phyloP scores from a whole-genome alignment of 2,888 invertebrate species.

The Tinea trinotella region DNA sequence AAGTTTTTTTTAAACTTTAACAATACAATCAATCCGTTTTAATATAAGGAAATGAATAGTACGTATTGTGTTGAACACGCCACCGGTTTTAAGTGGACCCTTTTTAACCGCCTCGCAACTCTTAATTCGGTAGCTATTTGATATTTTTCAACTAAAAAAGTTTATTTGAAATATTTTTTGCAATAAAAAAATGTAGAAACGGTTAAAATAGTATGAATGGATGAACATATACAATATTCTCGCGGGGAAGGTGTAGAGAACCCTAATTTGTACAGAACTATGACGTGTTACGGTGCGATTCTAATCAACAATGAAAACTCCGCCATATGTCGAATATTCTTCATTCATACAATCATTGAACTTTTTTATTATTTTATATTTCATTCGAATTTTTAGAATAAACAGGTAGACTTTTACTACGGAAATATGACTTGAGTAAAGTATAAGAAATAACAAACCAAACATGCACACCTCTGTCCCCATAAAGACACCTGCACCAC shows the following conservation, averaged over 20 bases:
- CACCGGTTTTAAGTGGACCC: not conserved
- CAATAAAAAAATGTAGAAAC: constrained; percentile 3
- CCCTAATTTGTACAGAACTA: constrained; percentile 5
- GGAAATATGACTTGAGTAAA: too few relatives aligned
- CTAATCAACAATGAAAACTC: not conserved
- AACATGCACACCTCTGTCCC: too few relatives aligned
- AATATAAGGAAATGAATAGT: not conserved
- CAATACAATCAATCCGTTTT: not conserved
- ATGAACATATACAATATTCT: not conserved
- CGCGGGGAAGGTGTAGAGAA: constrained; percentile 8
- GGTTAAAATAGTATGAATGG: constrained; percentile 3
- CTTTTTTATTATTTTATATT: too few relatives aligned
- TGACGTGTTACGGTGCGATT: not conserved
- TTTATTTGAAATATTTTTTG: constrained; percentile 7
- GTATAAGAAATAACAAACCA: too few relatives aligned
- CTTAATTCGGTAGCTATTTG: constrained; percentile 9
- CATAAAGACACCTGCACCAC: too few relatives aligned
- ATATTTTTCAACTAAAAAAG: not conserved
- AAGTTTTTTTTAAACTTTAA: too few relatives aligned
- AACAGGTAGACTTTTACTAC: too few relatives aligned
- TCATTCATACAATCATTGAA: too few relatives aligned
- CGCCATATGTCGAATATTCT: not conserved
- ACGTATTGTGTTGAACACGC: not conserved
- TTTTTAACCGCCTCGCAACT: constrained; percentile 5
- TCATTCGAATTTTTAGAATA: too few relatives aligned